Base-by-base conservation (phyloP, 2,113 vertebrate species). In the Turdus rufiventris region DNA sequence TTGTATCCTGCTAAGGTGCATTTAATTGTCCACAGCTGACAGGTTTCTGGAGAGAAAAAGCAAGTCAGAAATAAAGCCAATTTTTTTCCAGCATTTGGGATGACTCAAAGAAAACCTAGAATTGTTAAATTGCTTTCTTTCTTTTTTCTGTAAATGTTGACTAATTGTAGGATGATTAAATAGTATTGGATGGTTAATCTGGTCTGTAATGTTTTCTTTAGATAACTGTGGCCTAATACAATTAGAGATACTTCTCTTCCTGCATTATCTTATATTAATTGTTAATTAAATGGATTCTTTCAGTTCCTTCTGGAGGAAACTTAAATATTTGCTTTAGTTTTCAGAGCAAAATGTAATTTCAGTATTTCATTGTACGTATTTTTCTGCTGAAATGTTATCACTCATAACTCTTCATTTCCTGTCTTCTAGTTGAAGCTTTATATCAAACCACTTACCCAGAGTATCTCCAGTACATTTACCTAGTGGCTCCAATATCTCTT, bases 391-490 rank as follows among this genome's bases (percentile, higher is more conserved):
- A 85, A 72, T 76, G 75, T 91, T 95, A 61, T 96, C 38, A 88
- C n/a, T 95, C 66, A 96, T 85, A 26, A 43, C 67, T 96, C 91
- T 96, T 48, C 50, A 60, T 96, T 91, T 91, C 74, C 79, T 97
- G 61, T 94, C 96, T 98, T 97, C 48, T 98, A 99, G 99, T 99
- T 97, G 98, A 99, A 97, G 99, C 99, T 96, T 97, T 99, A 43
- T 99, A 99, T 97, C 97, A 98, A 95, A 98, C 97, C 85, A 99
- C 99, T 53, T 98, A 99, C 70, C 99, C 99, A 60, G 98, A 99
- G 78, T 99, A 99, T 97, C 98, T 99, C 42, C 99, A 99, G 97
- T 99, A 99, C 94, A 99, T 99, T 97, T 99, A 99, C 96, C 97
- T 99, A 97, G 99, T 99, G 83, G 99, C 99, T 60, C 99, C 99